phyloP scores from a whole-genome alignment of 2,888 invertebrate species.

The Plebejus argus region DNA sequence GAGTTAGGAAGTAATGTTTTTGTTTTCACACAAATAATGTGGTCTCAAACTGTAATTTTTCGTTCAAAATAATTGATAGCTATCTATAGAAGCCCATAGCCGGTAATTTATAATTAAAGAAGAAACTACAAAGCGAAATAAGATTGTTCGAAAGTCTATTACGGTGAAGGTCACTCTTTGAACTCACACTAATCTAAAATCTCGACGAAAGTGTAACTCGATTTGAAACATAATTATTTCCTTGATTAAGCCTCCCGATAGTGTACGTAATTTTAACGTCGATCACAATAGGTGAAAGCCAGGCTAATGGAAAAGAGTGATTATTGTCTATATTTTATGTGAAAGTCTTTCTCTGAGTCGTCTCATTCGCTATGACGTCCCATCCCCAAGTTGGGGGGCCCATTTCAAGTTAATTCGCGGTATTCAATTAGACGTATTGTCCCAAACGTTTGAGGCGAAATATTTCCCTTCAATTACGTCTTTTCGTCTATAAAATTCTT shows the following conservation, averaged over 20 bases:
- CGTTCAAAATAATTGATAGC: neutral
- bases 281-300: conserved; percentile 62
- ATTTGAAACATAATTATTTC: conserved; percentile 33
- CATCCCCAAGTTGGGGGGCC: conserved; percentile 41
- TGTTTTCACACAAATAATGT: neutral
- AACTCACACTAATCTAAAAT: conserved; percentile 30
- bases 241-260: conserved; percentile 36
- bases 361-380: conserved; percentile 55
- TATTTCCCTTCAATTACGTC: conserved; percentile 13
- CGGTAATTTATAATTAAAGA: conserved; percentile 7
- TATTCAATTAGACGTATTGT: conserved; percentile 54
- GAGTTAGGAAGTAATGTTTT: neutral
- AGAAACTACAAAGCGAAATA: conserved; percentile 4
- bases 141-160: conserved; percentile 17
- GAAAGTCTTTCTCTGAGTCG: conserved; percentile 55
- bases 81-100: neutral
- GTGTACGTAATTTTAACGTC: conserved; percentile 39
- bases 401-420: conserved; percentile 29
- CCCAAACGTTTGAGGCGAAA: conserved; percentile 59
- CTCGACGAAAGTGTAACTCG: conserved; percentile 32
- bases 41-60: neutral
- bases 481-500: neutral
- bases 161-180: conserved; percentile 22
- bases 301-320: conserved; percentile 57
- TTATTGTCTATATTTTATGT: conserved; percentile 60